Base-by-base conservation (phyloP, 2,113 vertebrate species). In the Aegypius monachus region DNA sequence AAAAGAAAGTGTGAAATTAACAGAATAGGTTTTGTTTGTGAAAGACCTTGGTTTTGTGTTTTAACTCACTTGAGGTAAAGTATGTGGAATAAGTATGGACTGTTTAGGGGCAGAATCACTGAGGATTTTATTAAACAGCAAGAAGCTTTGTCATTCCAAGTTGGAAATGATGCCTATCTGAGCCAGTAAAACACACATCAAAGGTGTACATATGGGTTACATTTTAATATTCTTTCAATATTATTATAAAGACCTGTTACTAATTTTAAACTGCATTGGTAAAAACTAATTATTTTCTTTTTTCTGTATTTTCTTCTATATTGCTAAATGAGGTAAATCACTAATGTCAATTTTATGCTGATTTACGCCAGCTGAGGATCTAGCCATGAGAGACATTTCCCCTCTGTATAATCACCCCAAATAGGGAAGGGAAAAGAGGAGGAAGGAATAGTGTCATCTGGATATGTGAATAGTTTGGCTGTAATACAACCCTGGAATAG, bases 171-270 rank as follows among this genome's bases (percentile, higher is more conserved):
- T 95, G 97, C 96, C 63, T 97, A 86, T 92, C 79, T 95, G 81
- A 96, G 47, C 48, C 74, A 93, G 88, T 89, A 91, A 97, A 96
- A 95, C 72, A 96, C 88, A 96, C 95, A 97, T 97, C 96, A 98
- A 97, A 98, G 84, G 74, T 97, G 83, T 95, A 96, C 96, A 97
- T 97, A 90, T 97, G 97, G 97, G 67, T 97, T 97, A 90, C 74
- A 97, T 98, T 98, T 96, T 86, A 92, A 80, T 97, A 86, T 95
- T 97, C 67, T 94, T 95, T 94, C 84, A 93, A 79, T 95, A 90
- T 89, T 96, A 58, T 91, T 87, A 84, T 93, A 94, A 96, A 94
- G 94, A 98, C 91, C 96, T 97, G 95, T 95, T 97, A 97, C 90
- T 97, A 97, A 98, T 98, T 98, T 98, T 97, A 93, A 97, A 91